Conservation (phyloP, 2,888 invertebrate genomes). For the Coenonympha arcania region DNA sequence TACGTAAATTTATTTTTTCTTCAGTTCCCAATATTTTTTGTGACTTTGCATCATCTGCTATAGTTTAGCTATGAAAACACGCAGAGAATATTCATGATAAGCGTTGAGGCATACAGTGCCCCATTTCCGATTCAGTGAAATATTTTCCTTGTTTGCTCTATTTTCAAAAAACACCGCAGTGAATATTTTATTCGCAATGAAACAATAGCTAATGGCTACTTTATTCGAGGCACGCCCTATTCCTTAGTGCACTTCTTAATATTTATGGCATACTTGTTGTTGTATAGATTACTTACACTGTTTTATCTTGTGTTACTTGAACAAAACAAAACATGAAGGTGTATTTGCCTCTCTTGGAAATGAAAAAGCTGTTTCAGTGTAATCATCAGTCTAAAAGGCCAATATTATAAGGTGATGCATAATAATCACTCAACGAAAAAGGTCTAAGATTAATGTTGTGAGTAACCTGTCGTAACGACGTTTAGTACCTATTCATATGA, state of each 20-base stretch:
- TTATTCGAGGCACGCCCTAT: conserved; percentile 5
- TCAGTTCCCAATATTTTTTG: too few species aligned
- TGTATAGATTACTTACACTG: not conserved
- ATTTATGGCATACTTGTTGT: conserved; percentile 17
- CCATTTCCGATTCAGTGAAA: not conserved
- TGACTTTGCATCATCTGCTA: too few species aligned
- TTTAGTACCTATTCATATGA: too few species aligned
- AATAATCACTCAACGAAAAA: too few species aligned
- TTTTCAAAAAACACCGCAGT: conserved; percentile 3
- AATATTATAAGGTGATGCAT: too few species aligned
- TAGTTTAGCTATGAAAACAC: too few species aligned
- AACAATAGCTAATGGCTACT: conserved; percentile 14
- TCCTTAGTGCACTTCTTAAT: conserved; percentile 14
- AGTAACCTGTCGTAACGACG: too few species aligned
- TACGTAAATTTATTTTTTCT: too few species aligned
- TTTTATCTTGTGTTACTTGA: not conserved
- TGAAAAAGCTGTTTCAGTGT: not conserved
- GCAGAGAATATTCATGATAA: too few species aligned
- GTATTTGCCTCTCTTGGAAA: not conserved
- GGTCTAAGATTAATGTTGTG: too few species aligned
- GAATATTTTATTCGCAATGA: conserved; percentile 16
- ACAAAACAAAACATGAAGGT: not conserved
- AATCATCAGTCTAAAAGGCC: too few species aligned
- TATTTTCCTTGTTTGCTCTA: not conserved
- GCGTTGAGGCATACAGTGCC: not conserved